These are phyloP conservation scores for Odontomyia ornata DNA, from an alignment of 2,888 invertebrate genomes.

Conservation along the genomic window DNA sequence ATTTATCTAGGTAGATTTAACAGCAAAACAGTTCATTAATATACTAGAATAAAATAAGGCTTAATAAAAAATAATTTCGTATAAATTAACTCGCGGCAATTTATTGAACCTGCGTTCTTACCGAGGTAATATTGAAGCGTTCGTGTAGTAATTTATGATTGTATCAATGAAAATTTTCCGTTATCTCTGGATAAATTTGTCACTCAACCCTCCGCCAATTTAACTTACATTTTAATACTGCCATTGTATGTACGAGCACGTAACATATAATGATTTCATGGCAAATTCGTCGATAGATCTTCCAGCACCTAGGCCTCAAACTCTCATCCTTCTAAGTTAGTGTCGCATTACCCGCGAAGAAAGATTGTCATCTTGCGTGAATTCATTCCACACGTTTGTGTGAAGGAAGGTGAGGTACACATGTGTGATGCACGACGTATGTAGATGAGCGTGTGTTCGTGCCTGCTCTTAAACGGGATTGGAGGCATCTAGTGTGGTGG, in stretches of 20 bases:
- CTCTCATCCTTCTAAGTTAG: conserved; percentile 2
- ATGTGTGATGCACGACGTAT: conserved; percentile 16
- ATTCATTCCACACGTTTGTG: conserved; percentile 24
- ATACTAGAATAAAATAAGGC: no score
- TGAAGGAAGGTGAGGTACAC: neutral
- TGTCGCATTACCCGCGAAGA: conserved; percentile 22
- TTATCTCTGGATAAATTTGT: no score
- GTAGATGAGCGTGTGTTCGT: neutral
- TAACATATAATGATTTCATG: conserved; percentile 47
- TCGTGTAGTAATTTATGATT: no score
- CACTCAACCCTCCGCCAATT: no score
- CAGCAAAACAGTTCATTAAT: no score
- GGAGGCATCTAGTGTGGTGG: neutral
- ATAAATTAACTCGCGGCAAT: no score
- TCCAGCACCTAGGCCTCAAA: conserved; percentile 20
- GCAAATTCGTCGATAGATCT: conserved; percentile 46
- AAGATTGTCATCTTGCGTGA: conserved; percentile 44
- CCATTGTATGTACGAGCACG: conserved; percentile 37
- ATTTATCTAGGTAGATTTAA: no score
- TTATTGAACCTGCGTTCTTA: no score
- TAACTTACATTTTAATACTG: no score
- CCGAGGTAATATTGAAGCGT: no score
- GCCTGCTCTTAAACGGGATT: neutral
- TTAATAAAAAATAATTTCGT: no score
- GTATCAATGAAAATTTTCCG: no score